Percentiles rank a stretch among this genome's conserved stretches.
phyloP scores from a whole-genome alignment of 2,888 invertebrate genomes.

The Stenotaenia linearis region DNA sequence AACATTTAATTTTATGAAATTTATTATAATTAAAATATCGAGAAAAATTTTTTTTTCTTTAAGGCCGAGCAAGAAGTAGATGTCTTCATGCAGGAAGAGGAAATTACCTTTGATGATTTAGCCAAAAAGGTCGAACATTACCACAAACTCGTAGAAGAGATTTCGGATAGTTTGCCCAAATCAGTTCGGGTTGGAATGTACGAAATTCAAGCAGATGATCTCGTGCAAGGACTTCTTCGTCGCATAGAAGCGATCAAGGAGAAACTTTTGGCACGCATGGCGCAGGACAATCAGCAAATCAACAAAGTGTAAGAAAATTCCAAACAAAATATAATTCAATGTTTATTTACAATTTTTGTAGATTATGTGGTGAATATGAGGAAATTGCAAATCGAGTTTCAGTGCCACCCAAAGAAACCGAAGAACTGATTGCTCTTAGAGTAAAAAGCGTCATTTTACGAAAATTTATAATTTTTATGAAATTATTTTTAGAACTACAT shows the following conservation, averaged over 20 bases:
- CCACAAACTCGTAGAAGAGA: conserved; percentile 51
- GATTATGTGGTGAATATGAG: conserved; percentile 78
- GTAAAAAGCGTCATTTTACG: conserved; percentile 47
- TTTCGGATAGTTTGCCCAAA: conserved; percentile 44
- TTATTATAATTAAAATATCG: too few relatives aligned
- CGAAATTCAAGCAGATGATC: conserved; percentile 71
- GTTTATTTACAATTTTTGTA: conserved; percentile 44
- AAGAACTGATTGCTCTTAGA: conserved; percentile 75
- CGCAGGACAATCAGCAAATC: conserved; percentile 69
- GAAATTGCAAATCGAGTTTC: conserved; percentile 69
- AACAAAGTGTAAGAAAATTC: conserved; percentile 61
- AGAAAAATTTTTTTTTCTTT: conserved; percentile 37
- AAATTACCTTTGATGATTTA: conserved; percentile 52
- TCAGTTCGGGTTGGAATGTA: conserved; percentile 64
- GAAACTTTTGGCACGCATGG: conserved; percentile 66
- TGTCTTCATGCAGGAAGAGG: conserved; percentile 58
- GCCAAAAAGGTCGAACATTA: conserved; percentile 50
- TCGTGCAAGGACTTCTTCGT: conserved; percentile 64
- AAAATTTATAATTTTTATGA: not conserved
- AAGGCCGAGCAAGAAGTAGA: conserved; percentile 60
- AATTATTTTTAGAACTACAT: conserved; percentile 54
- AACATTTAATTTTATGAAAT: too few relatives aligned
- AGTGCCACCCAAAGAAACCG: conserved; percentile 73
- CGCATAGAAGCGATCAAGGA: conserved; percentile 64
- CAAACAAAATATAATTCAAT: not conserved